A percentile compares a stretch with the other conserved stretches of the same genome.
These are phyloP conservation scores for Tympanuchus pallidicinctus DNA, from an alignment of 2,113 vertebrate species.

Conservation along the genomic window DNA sequence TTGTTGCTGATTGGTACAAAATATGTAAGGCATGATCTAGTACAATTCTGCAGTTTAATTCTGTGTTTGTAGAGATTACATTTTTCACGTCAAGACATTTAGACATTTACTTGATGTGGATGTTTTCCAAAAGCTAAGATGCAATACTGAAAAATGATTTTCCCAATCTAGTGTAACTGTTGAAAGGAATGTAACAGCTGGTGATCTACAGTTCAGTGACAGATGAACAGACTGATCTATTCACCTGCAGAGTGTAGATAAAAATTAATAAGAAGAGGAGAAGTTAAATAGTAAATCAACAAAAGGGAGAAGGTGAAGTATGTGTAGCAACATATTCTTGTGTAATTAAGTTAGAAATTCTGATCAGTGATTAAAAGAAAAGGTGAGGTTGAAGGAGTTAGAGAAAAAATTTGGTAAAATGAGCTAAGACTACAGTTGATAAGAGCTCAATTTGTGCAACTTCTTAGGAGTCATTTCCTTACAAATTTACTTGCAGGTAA, in stretches of 20 bases:
- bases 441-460: rapidly evolving
- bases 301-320: neutral
- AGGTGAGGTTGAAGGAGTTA: neutral
- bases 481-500: neutral
- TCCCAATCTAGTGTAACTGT: neutral
- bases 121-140: neutral
- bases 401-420: neutral
- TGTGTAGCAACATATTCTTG: neutral
- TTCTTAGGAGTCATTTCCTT: neutral
- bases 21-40: neutral
- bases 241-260: neutral
- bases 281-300: neutral
- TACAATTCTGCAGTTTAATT: neutral
- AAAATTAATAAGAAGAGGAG: neutral
- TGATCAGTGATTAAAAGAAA: neutral
- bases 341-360: neutral
- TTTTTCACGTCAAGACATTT: neutral
- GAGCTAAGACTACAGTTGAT: neutral
- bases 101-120: rapidly evolving
- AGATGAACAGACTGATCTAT: neutral
- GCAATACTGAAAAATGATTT: neutral
- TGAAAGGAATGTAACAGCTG: neutral
- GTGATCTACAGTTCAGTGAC: neutral
- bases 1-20: neutral
- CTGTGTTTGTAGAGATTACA: neutral